Base-by-base conservation (phyloP, 2,797 vertebrate species). In the Hydrophis major region DNA sequence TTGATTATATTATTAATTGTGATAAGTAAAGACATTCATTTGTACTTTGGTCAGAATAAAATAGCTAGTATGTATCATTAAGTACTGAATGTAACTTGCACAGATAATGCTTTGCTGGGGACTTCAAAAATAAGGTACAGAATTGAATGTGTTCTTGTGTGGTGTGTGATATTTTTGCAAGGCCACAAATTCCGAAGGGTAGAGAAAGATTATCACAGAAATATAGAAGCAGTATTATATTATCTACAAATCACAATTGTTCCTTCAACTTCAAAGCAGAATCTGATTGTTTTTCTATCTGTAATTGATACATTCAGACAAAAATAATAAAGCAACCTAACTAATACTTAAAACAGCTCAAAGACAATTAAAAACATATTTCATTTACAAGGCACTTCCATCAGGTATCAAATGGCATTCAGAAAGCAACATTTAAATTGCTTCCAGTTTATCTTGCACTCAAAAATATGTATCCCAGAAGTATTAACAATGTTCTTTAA, bases 401-500 rank as follows among this genome's bases (percentile, higher is more conserved):
- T 47, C 37, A 22, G 37, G 4, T 92, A 92, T 90, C 88, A 93
- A 92, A 93, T 78, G 55, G 92, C 94, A 66, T 90, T 92, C 63
- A 96, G 91, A 95, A 92, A 92, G 94, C 83, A 94, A 95, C 95
- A 95, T 94, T 96, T 95, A 94, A 95, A 90, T 95, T 96, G 94
- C 95, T 97, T 97, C 97, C 96, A 97, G 97, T 97, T 97, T 97
- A 97, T 96, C 95, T 96, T 94, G 91, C 90, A 95, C 95, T 96
- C 96, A 94, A 95, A 95, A 96, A 97, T 96, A 96, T 93, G 37
- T 93, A 95, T 96, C 97, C 94, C 95, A 96, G 93, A 95, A 96
- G 95, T 94, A 96, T 89, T 95, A 96, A 96, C 94, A 94, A 91
- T 94, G 94, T 97, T 95, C 94, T 89, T 89, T 6, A 95, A 96